Conservation (phyloP, 2,888 invertebrate genomes). For the Epiblema foenella region DNA sequence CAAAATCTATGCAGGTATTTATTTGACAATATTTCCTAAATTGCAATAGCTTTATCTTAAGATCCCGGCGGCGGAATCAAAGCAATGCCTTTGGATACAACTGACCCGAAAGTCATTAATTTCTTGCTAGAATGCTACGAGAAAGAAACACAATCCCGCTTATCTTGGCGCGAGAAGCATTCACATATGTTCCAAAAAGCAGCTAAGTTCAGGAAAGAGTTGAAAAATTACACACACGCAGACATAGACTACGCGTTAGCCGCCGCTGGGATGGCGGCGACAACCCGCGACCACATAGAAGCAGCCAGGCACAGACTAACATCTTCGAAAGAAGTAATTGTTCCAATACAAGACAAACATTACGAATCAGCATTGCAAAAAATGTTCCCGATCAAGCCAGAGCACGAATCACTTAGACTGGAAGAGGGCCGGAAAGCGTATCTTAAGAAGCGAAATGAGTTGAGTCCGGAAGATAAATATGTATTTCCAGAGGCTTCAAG, state of each 20-base stretch:
- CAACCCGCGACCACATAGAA: constrained; percentile 17
- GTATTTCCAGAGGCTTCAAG: constrained; percentile 49
- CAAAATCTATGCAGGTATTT: constrained; percentile 9
- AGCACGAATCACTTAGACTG: constrained; percentile 7
- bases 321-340: neutral
- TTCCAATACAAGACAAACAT: constrained; percentile 1
- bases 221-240: constrained; percentile 17
- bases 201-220: constrained; percentile 5
- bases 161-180: constrained; percentile 27
- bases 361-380: constrained; percentile 8
- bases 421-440: constrained; percentile 41
- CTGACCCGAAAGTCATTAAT: constrained; percentile 7
- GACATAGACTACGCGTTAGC: constrained; percentile 6
- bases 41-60: neutral
- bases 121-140: constrained; percentile 25
- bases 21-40: neutral
- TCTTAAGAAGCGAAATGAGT: constrained; percentile 33
- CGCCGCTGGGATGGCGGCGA: constrained; percentile 11
- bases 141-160: constrained; percentile 6
- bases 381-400: constrained; percentile 27
- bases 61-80: neutral
- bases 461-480: constrained; percentile 49
- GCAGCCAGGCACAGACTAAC: constrained; percentile 23
- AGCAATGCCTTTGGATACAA: constrained; percentile 17
- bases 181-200: constrained; percentile 4